These are phyloP conservation scores for Todus mexicanus DNA, from an alignment of 2,797 vertebrate species.

Conservation along the genomic window DNA sequence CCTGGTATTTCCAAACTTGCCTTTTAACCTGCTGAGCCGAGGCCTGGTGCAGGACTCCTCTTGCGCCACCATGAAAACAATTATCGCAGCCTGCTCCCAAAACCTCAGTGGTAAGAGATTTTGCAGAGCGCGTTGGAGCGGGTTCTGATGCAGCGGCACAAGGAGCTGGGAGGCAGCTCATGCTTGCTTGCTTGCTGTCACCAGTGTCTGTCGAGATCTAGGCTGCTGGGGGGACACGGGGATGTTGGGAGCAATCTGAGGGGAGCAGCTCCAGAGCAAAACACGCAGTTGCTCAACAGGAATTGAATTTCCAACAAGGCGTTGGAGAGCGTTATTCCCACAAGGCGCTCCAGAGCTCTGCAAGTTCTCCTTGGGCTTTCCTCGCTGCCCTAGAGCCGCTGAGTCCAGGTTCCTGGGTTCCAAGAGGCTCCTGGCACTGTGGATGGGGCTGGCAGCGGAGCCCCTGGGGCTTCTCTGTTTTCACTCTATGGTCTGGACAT, in stretches of 20 bases:
- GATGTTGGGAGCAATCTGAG: background rate
- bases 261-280: background rate
- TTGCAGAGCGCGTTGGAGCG: background rate
- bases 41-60: background rate
- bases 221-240: background rate
- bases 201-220: background rate
- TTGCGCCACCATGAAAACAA: conserved; percentile 66
- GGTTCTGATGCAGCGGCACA: too few species aligned
- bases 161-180: accelerated
- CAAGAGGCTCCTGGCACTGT: accelerated
- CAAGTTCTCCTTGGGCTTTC: background rate
- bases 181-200: too few species aligned
- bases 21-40: background rate
- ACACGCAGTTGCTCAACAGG: background rate
- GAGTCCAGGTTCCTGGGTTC: background rate
- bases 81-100: conserved; percentile 66
- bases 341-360: background rate
- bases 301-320: background rate
- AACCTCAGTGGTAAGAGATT: conserved; percentile 50
- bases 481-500: background rate
- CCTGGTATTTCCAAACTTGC: background rate
- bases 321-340: background rate
- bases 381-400: accelerated
- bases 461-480: background rate
- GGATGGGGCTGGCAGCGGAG: accelerated